Evolutionary conservation across 2,113 vertebrate species (phyloP).

Genomic region (Neolamprologus fasciatus): DNA sequence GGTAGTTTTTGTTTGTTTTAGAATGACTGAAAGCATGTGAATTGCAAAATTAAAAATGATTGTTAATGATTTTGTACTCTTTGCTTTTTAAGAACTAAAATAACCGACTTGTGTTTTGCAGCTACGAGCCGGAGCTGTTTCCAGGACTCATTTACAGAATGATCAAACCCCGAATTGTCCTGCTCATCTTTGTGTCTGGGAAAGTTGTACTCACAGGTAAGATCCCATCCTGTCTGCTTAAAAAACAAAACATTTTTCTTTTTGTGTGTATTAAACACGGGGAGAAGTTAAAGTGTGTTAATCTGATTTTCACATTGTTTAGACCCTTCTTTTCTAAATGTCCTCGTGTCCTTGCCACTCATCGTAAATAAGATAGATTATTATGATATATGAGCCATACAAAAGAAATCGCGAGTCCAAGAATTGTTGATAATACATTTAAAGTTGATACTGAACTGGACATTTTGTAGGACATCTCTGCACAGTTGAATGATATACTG

Average conservation of each 20-base stretch:
- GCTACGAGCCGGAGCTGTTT: slow-evolving; percentile 96
- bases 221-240: background rate
- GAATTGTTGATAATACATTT: background rate
- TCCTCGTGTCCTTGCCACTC: background rate
- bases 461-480: background rate
- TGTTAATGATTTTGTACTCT: background rate
- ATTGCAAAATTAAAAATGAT: background rate
- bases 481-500: background rate
- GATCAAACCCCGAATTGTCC: slow-evolving; percentile 98
- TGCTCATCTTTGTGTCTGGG: slow-evolving; percentile 98
- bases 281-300: background rate
- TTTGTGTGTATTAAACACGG: background rate
- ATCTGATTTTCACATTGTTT: background rate
- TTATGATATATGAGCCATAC: background rate
- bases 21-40: background rate
- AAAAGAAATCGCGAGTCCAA: background rate
- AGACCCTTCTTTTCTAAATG: background rate
- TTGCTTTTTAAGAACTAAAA: background rate
- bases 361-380: background rate
- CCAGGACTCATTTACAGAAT: slow-evolving; percentile 98
- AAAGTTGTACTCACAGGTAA: slow-evolving; percentile 98
- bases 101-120: slow-evolving; percentile 46
- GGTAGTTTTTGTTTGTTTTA: slow-evolving; percentile 64
- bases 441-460: background rate
- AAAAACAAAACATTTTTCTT: background rate